Evolutionary conservation across 2,113 vertebrate genomes (phyloP), one percentile per base, ranked within the genome.

Genomic region (Ctenodactylus gundi): DNA sequence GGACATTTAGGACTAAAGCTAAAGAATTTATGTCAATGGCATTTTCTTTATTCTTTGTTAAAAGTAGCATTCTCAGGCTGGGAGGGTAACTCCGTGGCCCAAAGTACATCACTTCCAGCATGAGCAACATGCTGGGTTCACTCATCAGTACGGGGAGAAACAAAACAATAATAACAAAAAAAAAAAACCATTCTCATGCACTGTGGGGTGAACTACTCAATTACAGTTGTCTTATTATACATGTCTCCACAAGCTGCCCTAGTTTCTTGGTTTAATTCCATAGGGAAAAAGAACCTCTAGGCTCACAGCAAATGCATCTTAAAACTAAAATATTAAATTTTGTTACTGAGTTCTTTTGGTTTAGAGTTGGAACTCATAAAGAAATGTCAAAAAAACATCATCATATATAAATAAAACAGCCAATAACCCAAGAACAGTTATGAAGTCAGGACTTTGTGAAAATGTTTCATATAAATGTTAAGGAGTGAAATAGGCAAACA

Each of bases 301-400:
- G n/a, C 58, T 84, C 34, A 55, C 3, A 86, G 18, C n/a, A 91
- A 82, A 85, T 31, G 36, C 18, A 53, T 78, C 92, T 58, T 41
- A 84, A 73, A 31, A n/a, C 36, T 81, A 94, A n/a, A 95, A 90
- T 93, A 57, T 41, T 31, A 88, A 11, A 64, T 77, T 94, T 81
- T 41, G 62, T 92, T 67, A 72, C 14, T 62, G 18, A 92, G 65
- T 25, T 83, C 23, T 84, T 84, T 27, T 31, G 70, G 75, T 90
- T 85, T 95, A 81, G 44, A 88, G 46, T 67, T 82, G 55, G n/a
- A 90, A 55, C 31, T 96, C 75, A 80, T 3, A 82, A 55, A 2
- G 21, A 96, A 93, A 85, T 84, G 18, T 88, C 62, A 81, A 49
- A 77, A 85, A 64, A 34, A 87, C n/a, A 89, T 83, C 81, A 81